Conservation (phyloP, 2,113 vertebrate genomes). For the Lepidothrix coronata region DNA sequence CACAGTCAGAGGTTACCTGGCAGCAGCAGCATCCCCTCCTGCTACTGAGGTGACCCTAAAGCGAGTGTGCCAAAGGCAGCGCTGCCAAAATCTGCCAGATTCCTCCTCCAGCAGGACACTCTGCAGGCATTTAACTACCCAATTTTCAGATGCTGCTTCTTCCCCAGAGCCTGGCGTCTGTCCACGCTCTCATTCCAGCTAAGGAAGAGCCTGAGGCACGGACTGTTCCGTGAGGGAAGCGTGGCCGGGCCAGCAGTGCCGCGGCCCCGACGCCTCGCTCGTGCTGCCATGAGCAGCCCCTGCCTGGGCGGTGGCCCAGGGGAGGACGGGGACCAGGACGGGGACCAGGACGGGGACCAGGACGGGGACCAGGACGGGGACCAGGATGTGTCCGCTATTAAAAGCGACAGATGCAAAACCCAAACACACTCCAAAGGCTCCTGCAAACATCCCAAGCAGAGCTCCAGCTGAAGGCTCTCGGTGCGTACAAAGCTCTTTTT, state of each 20-base stretch:
- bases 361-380: too few relatives aligned
- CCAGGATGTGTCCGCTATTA: neutral
- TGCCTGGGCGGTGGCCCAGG: neutral
- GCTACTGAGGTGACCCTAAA: conserved; percentile 1
- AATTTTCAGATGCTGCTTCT: conserved; percentile 41
- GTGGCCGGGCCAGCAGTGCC: neutral
- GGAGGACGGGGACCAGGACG: neutral
- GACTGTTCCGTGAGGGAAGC: neutral
- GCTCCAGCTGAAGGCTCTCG: neutral
- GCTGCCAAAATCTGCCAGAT: neutral
- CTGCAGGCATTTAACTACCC: conserved; percentile 40
- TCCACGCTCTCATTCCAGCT: neutral
- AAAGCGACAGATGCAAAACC: conserved; percentile 31
- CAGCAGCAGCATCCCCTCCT: neutral
- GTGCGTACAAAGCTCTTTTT: conserved; percentile 10
- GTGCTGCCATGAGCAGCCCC: neutral
- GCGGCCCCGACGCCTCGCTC: neutral
- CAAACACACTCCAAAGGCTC: neutral
- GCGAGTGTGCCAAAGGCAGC: neutral
- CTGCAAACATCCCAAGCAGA: neutral
- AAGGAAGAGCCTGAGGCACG: neutral
- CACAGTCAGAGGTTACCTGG: neutral
- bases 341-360: neutral
- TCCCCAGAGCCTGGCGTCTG: conserved; percentile 1
- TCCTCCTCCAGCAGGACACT: conserved; percentile 26